A percentile compares a stretch with the other conserved stretches of the same genome.
These are phyloP conservation scores for Anadara kagoshimensis DNA, from an alignment of 1,140 invertebrate species.

Conservation along the genomic window DNA sequence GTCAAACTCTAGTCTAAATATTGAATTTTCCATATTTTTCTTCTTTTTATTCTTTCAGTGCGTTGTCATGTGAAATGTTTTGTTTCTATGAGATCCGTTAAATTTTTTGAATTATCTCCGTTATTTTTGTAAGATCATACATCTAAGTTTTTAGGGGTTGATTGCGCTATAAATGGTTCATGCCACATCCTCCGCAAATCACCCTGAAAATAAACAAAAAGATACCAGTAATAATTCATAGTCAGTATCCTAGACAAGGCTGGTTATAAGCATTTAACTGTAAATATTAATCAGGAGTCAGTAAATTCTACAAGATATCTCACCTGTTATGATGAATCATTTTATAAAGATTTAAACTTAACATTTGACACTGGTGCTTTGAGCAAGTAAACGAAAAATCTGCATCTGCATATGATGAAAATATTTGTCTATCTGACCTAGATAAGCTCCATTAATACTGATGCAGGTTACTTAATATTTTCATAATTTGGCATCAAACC, in stretches of 20 bases:
- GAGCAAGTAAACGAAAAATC: no score
- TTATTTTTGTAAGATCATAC: conserved; percentile 48
- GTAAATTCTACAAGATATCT: neutral
- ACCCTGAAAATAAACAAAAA: conserved; percentile 80
- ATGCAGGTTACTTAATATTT: no score
- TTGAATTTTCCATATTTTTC: neutral
- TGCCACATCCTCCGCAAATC: conserved; percentile 98
- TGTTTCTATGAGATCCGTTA: no score
- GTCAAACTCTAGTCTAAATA: no score
- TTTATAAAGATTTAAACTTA: conserved; percentile 5
- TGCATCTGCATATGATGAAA: no score
- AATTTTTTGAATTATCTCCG: no score
- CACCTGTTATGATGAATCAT: neutral
- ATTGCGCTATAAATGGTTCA: conserved; percentile 85
- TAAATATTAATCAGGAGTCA: neutral
- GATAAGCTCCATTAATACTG: no score
- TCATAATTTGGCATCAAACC: no score
- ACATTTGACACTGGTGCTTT: neutral
- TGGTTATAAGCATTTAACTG: conserved; percentile 1
- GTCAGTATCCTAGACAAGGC: neutral
- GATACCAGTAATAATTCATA: neutral
- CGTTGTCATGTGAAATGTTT: neutral
- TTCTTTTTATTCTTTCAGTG: neutral
- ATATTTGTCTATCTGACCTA: no score
- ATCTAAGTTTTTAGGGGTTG: conserved; percentile 65